Evolutionary conservation across 2,113 vertebrate genomes (phyloP).

Genomic region (Cyphomyrus plagiostoma): DNA sequence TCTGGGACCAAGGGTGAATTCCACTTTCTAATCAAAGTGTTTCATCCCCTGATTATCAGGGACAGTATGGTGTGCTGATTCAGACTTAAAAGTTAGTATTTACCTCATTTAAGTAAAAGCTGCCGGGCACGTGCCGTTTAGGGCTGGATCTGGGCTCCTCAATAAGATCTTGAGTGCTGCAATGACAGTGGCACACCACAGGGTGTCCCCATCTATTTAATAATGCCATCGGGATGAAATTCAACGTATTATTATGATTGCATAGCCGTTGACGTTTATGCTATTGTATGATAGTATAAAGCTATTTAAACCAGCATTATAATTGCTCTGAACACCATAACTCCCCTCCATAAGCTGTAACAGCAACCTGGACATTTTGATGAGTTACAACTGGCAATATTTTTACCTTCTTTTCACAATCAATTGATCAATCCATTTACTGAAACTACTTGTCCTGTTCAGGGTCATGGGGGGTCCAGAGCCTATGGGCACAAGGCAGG

Average conservation of each 20-base stretch:
- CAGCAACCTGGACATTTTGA: background rate
- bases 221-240: conserved; percentile 1
- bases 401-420: background rate
- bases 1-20: background rate
- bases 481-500: too few species aligned
- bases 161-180: conserved; percentile 16
- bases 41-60: background rate
- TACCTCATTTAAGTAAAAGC: background rate
- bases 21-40: background rate
- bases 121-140: background rate
- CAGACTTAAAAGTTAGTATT: background rate
- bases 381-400: background rate
- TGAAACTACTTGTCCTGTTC: too few species aligned
- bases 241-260: background rate
- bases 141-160: background rate
- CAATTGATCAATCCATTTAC: too few species aligned
- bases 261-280: background rate
- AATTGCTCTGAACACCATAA: background rate
- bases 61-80: background rate
- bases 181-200: conserved; percentile 34
- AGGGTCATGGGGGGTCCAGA: too few species aligned
- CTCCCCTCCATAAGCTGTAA: background rate
- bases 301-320: background rate
- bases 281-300: background rate
- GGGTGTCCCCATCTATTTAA: conserved; percentile 53